A percentile compares a stretch with the other conserved stretches of the same genome.
These are phyloP conservation scores for Zosterops pallidus DNA, from an alignment of 2,113 vertebrate genomes.

Conservation along the genomic window DNA sequence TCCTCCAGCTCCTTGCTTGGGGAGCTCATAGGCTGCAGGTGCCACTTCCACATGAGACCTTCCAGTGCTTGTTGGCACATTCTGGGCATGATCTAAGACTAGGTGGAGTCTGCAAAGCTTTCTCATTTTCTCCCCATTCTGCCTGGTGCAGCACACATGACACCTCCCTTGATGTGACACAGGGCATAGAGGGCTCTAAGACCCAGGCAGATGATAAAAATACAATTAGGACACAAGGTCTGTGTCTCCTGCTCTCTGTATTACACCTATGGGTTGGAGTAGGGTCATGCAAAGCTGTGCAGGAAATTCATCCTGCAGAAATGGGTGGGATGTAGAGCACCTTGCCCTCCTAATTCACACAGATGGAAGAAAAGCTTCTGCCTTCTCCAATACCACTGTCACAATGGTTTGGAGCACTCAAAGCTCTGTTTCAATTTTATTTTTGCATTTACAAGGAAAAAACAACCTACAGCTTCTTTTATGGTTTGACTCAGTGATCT, in stretches of 20 bases:
- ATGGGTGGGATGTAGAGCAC: neutral
- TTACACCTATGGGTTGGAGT: neutral
- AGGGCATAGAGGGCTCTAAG: neutral
- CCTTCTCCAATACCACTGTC: neutral
- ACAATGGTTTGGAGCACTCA: neutral
- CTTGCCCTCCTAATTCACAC: neutral
- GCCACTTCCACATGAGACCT: neutral
- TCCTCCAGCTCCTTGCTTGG: neutral
- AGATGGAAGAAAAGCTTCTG: neutral
- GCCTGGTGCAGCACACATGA: accelerated
- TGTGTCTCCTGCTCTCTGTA: accelerated
- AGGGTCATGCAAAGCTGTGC: neutral
- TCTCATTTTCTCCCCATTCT: neutral
- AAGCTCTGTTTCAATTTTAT: neutral
- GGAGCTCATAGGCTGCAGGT: neutral
- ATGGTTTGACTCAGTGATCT: accelerated
- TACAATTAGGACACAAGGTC: neutral
- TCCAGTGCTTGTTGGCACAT: neutral
- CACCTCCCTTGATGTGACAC: too few species aligned
- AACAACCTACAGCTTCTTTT: neutral
- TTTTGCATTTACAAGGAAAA: neutral
- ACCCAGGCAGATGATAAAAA: neutral
- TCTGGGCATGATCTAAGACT: neutral
- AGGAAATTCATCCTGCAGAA: neutral
- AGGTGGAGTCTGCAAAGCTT: neutral